Percentiles rank a stretch among this genome's conserved stretches.
phyloP scores from a whole-genome alignment of 2,797 vertebrate species.

The Liparis tanakae region DNA sequence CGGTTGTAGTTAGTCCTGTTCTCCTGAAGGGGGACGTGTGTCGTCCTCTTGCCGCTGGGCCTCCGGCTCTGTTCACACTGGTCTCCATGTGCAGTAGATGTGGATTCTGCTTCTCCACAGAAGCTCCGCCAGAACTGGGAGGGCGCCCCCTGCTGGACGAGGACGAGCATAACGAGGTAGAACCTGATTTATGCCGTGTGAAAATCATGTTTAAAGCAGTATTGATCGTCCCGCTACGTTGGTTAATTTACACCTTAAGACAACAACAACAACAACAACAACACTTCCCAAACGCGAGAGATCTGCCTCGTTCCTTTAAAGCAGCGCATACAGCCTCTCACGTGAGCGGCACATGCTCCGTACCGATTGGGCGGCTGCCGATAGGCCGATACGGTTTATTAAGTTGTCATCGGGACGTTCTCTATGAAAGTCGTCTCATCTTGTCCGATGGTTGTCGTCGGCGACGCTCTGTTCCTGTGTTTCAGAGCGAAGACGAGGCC shows the following conservation, averaged over 20 bases:
- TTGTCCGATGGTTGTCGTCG: neutral
- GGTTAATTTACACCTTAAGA: neutral
- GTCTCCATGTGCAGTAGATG: neutral
- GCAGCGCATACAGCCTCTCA: neutral
- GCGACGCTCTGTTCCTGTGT: neutral
- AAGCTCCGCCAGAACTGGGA: neutral
- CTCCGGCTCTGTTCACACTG: neutral
- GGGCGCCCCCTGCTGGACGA: neutral
- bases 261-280: neutral
- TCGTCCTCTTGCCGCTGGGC: neutral
- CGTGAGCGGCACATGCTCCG: neutral
- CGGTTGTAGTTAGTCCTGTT: neutral
- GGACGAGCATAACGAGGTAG: neutral
- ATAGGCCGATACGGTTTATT: neutral
- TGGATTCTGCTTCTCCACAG: conserved; percentile 19
- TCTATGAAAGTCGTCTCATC: neutral
- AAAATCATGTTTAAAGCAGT: neutral
- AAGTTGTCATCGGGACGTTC: neutral
- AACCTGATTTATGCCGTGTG: neutral
- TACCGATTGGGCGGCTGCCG: neutral
- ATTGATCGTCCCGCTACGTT: neutral
- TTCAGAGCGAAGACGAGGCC: conserved; percentile 31
- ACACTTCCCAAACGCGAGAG: neutral
- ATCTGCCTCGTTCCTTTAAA: neutral
- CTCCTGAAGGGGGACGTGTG: neutral